These are phyloP conservation scores for Archips crataeganus DNA, from an alignment of 2,888 invertebrate genomes.

Conservation along the genomic window DNA sequence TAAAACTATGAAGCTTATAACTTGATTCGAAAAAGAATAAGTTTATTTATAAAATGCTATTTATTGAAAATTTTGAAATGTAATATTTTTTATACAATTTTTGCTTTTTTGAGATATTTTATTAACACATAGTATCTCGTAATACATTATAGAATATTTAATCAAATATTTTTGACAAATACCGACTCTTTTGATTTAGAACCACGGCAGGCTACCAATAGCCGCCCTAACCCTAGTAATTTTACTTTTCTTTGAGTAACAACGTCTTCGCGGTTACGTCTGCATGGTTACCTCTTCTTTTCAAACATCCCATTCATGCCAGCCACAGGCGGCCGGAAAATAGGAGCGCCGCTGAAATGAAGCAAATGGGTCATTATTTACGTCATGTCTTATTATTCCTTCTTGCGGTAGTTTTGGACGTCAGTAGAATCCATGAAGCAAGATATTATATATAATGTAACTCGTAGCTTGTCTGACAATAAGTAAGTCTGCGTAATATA, in stretches of 20 bases:
- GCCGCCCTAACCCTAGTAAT: neutral
- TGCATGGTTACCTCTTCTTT: slow-evolving; percentile 16
- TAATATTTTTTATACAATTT: too few species aligned
- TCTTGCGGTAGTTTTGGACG: neutral
- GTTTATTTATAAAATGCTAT: too few species aligned
- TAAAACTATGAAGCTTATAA: too few species aligned
- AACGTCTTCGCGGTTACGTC: slow-evolving; percentile 1
- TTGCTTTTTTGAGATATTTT: too few species aligned
- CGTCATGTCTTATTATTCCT: neutral
- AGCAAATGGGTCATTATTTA: slow-evolving; percentile 13
- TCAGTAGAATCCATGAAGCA: neutral
- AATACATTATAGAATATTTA: too few species aligned
- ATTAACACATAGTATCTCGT: too few species aligned
- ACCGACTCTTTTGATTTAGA: too few species aligned
- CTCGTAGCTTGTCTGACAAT: neutral
- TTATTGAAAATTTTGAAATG: too few species aligned
- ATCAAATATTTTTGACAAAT: neutral
- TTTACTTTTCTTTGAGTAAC: neutral
- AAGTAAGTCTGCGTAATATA: neutral
- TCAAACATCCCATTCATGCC: slow-evolving; percentile 25
- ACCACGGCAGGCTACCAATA: neutral
- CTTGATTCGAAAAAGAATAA: too few species aligned
- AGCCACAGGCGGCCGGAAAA: slow-evolving; percentile 21
- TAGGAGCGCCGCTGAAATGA: slow-evolving; percentile 10
- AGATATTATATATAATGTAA: neutral